Evolutionary conservation across 2,113 vertebrate species (phyloP).

Genomic region (Haemorhous mexicanus): DNA sequence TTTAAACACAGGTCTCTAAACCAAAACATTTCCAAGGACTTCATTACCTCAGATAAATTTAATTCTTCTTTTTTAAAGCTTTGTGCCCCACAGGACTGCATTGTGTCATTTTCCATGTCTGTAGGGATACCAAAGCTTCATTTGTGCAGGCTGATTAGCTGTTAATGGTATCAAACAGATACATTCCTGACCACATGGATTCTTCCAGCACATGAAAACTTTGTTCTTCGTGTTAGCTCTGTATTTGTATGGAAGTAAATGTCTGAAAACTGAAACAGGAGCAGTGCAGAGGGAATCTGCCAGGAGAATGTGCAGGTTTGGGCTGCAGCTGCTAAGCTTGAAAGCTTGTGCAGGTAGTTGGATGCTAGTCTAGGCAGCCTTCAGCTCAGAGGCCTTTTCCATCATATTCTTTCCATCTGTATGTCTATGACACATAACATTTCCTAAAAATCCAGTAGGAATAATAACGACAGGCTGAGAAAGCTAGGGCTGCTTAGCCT

Average conservation of each 20-base stretch:
- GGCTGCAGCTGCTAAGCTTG: background rate
- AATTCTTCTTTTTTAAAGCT: background rate
- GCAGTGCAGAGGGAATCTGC: background rate
- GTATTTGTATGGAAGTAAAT: background rate
- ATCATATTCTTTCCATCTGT: background rate
- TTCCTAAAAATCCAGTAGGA: background rate
- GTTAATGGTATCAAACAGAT: background rate
- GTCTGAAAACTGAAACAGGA: background rate
- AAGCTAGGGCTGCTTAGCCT: background rate
- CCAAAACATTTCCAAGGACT: background rate
- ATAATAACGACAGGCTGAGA: background rate
- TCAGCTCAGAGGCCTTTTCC: background rate
- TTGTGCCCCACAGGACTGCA: background rate
- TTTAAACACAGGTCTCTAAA: background rate
- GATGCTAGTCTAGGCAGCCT: background rate
- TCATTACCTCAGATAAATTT: background rate
- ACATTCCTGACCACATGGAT: accelerated
- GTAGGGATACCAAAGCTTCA: background rate
- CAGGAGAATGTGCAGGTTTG: background rate
- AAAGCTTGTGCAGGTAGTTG: background rate
- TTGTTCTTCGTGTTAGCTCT: background rate
- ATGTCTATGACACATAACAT: accelerated
- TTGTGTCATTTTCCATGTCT: background rate
- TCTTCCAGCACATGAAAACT: background rate
- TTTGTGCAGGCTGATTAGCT: background rate